Conservation (phyloP, 53 echinoderm and acorn worm genomes). For the Patiria pectinifera region DNA sequence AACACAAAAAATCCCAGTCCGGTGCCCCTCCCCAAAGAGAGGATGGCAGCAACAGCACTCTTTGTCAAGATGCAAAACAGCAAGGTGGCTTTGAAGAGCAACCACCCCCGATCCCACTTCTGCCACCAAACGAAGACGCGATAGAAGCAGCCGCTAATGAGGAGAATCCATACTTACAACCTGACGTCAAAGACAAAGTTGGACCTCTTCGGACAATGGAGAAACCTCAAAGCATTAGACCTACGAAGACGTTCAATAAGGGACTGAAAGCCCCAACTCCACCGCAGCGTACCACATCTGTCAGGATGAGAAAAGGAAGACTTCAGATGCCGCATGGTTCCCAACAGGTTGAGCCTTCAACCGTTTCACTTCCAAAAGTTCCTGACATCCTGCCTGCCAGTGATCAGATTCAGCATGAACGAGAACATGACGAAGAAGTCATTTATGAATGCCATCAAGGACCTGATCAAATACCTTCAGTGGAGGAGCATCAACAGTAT, state of each 20-base stretch:
- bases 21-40: neutral
- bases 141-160: neutral
- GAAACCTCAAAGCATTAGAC: neutral
- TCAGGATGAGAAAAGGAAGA: neutral
- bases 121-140: neutral
- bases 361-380: neutral
- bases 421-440: neutral
- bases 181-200: neutral
- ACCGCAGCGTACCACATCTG: slow-evolving; percentile 1
- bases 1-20: neutral
- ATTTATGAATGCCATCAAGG: neutral
- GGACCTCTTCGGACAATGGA: neutral
- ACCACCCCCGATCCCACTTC: neutral
- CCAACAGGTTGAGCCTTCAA: neutral
- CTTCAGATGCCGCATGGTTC: neutral
- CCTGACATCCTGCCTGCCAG: neutral
- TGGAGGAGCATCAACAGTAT: neutral
- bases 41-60: neutral
- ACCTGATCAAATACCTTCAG: neutral
- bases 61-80: neutral
- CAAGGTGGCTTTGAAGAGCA: neutral
- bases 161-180: slow-evolving; percentile 17
- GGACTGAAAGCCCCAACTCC: slow-evolving; percentile 7
- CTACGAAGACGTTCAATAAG: neutral
- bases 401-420: neutral